Conservation (phyloP, 2,113 vertebrate species). For the Garra rufa region DNA sequence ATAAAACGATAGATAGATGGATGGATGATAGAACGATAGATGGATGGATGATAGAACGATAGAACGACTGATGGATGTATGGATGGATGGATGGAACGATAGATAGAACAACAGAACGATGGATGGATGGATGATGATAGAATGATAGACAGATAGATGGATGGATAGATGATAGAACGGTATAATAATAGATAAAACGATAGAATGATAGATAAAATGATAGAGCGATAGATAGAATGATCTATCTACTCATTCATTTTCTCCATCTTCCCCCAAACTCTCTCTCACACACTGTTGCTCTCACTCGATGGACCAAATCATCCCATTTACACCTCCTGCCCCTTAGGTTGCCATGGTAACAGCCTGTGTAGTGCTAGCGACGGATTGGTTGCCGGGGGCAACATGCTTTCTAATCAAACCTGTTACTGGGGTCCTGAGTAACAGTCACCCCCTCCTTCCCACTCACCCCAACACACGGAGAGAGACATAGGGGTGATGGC, state of each 20-base stretch:
- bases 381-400: slow-evolving; percentile 78
- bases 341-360: slow-evolving; percentile 77
- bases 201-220: no score
- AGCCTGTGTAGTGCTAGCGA: slow-evolving; percentile 65
- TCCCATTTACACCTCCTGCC: slow-evolving; percentile 66
- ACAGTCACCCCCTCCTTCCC: slow-evolving; percentile 24
- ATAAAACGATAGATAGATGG: no score
- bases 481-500: slow-evolving; percentile 14
- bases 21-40: no score
- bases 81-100: no score
- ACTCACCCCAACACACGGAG: slow-evolving; percentile 7
- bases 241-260: neutral
- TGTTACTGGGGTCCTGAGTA: slow-evolving; percentile 72
- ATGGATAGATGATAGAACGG: no score
- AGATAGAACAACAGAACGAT: no score
- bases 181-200: no score
- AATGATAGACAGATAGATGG: neutral
- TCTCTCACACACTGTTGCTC: slow-evolving; percentile 58
- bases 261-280: neutral
- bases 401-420: slow-evolving; percentile 80
- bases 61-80: no score
- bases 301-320: slow-evolving; percentile 71
- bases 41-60: no score
- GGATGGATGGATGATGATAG: neutral
- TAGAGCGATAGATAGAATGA: neutral